phyloP scores from a whole-genome alignment of 2,888 invertebrate species.

The Polia nebulosa region DNA sequence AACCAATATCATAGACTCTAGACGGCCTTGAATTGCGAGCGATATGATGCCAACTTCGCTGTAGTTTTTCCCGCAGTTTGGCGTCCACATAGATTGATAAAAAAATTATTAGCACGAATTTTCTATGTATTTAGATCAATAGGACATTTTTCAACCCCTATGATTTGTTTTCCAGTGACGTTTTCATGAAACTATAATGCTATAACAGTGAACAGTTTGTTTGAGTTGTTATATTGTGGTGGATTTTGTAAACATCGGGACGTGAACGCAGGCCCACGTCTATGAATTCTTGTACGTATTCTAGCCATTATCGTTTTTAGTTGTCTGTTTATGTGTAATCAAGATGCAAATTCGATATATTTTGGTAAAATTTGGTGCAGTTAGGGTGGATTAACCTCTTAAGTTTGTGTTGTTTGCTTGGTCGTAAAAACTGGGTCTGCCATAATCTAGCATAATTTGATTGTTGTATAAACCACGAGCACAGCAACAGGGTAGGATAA shows the following conservation, averaged over 20 bases:
- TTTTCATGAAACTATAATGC: constrained; percentile 82
- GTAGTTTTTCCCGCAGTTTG: constrained; percentile 91
- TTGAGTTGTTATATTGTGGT: constrained; percentile 80
- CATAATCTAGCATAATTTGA: constrained; percentile 70
- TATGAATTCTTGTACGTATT: constrained; percentile 90
- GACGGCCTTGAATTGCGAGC: constrained; percentile 81
- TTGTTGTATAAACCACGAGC: constrained; percentile 74
- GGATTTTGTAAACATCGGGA: constrained; percentile 89
- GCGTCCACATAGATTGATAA: constrained; percentile 88
- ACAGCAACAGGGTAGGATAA: constrained; percentile 68
- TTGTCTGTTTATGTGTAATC: constrained; percentile 71
- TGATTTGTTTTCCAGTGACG: constrained; percentile 79
- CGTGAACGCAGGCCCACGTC: constrained; percentile 89
- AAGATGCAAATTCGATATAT: constrained; percentile 65
- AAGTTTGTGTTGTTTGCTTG: constrained; percentile 77
- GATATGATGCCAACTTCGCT: constrained; percentile 83
- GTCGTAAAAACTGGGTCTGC: constrained; percentile 74
- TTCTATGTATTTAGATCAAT: constrained; percentile 87
- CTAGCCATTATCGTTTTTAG: constrained; percentile 79
- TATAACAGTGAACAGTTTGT: constrained; percentile 81
- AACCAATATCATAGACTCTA: constrained; percentile 73
- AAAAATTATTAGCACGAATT: constrained; percentile 81
- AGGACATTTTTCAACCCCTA: constrained; percentile 73
- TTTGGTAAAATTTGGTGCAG: constrained; percentile 65
- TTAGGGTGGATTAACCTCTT: constrained; percentile 78